Base-by-base conservation (phyloP, 2,888 invertebrate genomes). In the Therioaphis trifolii region DNA sequence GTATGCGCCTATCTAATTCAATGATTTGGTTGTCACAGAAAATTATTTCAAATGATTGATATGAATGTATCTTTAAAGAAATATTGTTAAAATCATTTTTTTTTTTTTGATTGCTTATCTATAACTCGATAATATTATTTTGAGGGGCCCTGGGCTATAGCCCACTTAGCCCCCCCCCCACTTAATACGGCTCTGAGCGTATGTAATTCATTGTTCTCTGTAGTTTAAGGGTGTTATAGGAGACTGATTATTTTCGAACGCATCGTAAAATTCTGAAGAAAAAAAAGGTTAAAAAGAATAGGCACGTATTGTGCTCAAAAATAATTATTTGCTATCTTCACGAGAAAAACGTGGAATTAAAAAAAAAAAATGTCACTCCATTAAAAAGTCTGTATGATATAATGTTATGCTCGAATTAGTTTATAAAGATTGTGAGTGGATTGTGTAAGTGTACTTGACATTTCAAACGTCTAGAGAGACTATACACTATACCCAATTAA, bases 401-500 rank as follows among this genome's bases (percentile, higher is more conserved):
- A 29, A 46, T 14, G 46, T 46, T 15, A 46, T 27, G 61, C 43
- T 61, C n/a, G n/a, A 75, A 61, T 61, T 61, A 9, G 12, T 61
- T n/a, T 76, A 46, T n/a, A 61, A 46, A 43, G n/a, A n/a, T n/a
- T n/a, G n/a, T n/a, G n/a, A n/a, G 24, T 35, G 14, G 29, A 29
- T 40, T 14, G n/a, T 61, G n/a, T 27, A 46, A 61, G 21, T 46
- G 43, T 61, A 43, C 61, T 76, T 61, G 43, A 61, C 43, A 43
- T 58, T 43, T 75, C 2, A 61, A 40, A 61, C 43, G 11, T 58
- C 58, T 12, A 4, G 11, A 40, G 43, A 75, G n/a, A n/a, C n/a
- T n/a, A n/a, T n/a, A n/a, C n/a, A n/a, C 43, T 43, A 27, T n/a
- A 75, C 2, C 18, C 24, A 75, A 61, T 75, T 61, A 27, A 43